Conservation (phyloP, 1,140 invertebrate species). For the Drosophila triauraria region DNA sequence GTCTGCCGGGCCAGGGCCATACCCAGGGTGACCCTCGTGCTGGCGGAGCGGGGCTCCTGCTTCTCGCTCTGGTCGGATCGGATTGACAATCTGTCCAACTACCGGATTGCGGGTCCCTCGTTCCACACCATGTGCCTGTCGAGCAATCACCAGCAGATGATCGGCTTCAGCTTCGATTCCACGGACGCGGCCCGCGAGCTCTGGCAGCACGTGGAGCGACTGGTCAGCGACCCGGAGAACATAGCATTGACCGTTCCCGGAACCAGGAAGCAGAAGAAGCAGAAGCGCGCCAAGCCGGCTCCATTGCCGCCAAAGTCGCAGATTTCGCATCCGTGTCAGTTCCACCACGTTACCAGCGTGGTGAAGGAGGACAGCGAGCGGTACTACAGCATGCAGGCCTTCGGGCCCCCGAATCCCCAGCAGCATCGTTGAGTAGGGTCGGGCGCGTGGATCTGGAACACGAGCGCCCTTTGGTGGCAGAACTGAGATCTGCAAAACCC, state of each 20-base stretch:
- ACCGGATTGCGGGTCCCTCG: conserved; percentile 88
- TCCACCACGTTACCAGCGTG: conserved; percentile 94
- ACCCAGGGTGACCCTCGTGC: conserved; percentile 90
- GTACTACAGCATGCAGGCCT: conserved; percentile 89
- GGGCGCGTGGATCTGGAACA: conserved; percentile 81
- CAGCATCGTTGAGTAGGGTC: conserved; percentile 82
- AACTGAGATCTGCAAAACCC: conserved; percentile 44
- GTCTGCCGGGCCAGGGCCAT: conserved; percentile 90
- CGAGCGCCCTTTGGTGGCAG: conserved; percentile 80
- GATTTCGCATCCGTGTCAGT: conserved; percentile 94
- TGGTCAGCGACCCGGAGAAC: conserved; percentile 92
- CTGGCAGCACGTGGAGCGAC: conserved; percentile 88
- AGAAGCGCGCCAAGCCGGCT: conserved; percentile 85
- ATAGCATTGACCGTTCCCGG: conserved; percentile 91
- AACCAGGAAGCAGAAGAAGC: conserved; percentile 86
- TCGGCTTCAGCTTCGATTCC: conserved; percentile 92
- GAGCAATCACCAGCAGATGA: conserved; percentile 85
- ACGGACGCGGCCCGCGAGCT: conserved; percentile 90
- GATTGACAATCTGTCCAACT: conserved; percentile 90
- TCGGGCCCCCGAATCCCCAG: conserved; percentile 82
- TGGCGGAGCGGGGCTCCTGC: conserved; percentile 93
- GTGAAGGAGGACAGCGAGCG: conserved; percentile 89
- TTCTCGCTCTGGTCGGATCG: conserved; percentile 94
- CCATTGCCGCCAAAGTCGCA: conserved; percentile 91
- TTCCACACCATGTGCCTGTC: conserved; percentile 95